Conservation (phyloP, 2,113 vertebrate genomes). For the Steatornis caripensis region DNA sequence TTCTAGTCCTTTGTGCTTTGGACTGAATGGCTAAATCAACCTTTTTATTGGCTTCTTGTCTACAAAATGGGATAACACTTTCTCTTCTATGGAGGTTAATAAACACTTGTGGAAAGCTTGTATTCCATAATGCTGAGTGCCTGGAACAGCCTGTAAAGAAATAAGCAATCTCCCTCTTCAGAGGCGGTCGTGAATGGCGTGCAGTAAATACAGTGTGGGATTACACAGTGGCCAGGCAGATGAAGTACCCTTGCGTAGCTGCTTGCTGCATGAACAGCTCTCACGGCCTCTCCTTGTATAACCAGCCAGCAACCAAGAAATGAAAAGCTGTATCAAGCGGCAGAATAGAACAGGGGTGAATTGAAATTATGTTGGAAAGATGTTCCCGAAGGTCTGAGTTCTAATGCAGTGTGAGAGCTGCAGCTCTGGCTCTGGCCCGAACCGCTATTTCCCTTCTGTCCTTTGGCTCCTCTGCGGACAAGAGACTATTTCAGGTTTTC, state of each 20-base stretch:
- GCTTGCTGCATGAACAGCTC: not conserved
- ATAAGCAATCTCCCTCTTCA: not conserved
- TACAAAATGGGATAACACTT: not conserved
- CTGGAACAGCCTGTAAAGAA: not conserved
- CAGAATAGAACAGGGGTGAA: not conserved
- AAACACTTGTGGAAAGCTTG: not conserved
- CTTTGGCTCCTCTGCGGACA: not conserved
- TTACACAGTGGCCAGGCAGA: not conserved
- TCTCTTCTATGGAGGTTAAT: not conserved
- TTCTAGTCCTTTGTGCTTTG: not conserved
- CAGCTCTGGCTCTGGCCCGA: not conserved
- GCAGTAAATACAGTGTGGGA: not conserved
- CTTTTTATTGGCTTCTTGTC: not conserved
- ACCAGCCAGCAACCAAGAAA: not conserved
- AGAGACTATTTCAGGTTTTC: not conserved
- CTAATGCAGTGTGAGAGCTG: not conserved
- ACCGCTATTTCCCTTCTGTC: not conserved
- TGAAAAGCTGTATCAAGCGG: accelerated
- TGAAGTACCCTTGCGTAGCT: not conserved
- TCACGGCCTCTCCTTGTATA: not conserved
- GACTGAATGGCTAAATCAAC: not conserved
- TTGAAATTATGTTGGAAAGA: not conserved
- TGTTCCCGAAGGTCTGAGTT: accelerated
- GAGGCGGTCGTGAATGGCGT: not conserved
- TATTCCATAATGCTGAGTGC: not conserved